Percentiles rank a stretch among this genome's conserved stretches.
Evolutionary conservation across 2,888 invertebrate species (phyloP).

Genomic region (Callosobruchus maculatus): DNA sequence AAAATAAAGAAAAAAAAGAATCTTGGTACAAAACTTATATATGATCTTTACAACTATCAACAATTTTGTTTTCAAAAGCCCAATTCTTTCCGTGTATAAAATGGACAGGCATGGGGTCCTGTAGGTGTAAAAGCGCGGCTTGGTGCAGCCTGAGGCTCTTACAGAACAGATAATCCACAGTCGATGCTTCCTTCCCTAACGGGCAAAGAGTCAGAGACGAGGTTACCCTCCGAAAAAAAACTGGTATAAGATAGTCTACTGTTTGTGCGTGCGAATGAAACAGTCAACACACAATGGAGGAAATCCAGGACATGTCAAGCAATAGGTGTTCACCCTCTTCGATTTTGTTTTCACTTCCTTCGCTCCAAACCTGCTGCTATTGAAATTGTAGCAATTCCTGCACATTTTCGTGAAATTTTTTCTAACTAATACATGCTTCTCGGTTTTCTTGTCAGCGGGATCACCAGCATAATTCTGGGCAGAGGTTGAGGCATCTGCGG

Average conservation of each 20-base stretch:
- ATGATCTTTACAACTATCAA: too few species aligned
- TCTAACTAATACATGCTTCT: background rate
- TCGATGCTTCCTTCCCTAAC: too few species aligned
- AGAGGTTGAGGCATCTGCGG: background rate
- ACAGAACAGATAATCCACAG: too few species aligned
- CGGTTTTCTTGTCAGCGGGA: background rate
- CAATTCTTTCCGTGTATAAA: too few species aligned
- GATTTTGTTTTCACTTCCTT: slow-evolving; percentile 17
- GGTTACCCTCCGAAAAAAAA: background rate
- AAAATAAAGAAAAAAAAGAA: too few species aligned
- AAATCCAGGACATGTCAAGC: slow-evolving; percentile 17
- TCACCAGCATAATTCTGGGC: background rate
- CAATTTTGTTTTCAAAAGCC: too few species aligned
- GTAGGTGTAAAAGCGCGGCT: too few species aligned
- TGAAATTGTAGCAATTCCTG: slow-evolving; percentile 19
- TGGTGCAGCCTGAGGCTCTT: too few species aligned
- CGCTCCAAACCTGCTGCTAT: slow-evolving; percentile 13
- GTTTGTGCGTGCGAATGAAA: slow-evolving; percentile 5
- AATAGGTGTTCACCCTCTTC: slow-evolving; percentile 20
- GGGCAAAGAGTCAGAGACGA: too few species aligned
- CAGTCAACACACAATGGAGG: slow-evolving; percentile 19
- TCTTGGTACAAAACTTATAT: too few species aligned
- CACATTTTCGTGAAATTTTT: slow-evolving; percentile 7
- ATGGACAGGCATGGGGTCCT: too few species aligned
- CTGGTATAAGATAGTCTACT: background rate